phyloP scores from a whole-genome alignment of 2,113 vertebrate genomes.

The Entomyzon cyanotis region DNA sequence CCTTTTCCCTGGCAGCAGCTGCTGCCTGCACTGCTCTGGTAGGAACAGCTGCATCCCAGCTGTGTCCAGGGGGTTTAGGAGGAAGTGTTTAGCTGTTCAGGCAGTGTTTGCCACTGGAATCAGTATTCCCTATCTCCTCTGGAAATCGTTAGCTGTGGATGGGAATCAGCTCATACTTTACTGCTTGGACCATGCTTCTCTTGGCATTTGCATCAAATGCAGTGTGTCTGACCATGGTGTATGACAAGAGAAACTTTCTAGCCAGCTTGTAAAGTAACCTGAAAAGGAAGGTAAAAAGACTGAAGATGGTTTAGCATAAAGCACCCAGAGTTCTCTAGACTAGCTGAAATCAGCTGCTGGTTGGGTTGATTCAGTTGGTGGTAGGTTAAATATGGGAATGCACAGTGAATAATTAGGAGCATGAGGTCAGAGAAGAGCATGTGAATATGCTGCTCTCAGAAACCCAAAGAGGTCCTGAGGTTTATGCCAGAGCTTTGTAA shows the following conservation, averaged over 20 bases:
- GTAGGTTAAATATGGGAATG: neutral
- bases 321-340: neutral
- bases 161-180: neutral
- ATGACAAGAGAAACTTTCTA: neutral
- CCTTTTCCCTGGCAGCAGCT: neutral
- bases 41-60: slow-evolving; percentile 4
- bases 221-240: neutral
- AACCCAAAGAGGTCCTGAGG: neutral
- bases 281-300: neutral
- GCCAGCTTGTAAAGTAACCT: neutral
- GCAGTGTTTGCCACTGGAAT: neutral
- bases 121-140: neutral
- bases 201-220: neutral
- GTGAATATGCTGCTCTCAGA: slow-evolving; percentile 2
- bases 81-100: neutral
- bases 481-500: slow-evolving; percentile 17
- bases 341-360: neutral
- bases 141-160: neutral
- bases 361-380: neutral
- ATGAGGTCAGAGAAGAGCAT: neutral
- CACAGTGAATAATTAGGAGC: neutral
- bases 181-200: neutral
- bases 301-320: neutral
- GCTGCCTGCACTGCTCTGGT: neutral
- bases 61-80: neutral